Percentiles rank a stretch among this genome's conserved stretches.
Conservation (phyloP, 2,113 vertebrate species). For the Syngnathoides biaculeatus region DNA sequence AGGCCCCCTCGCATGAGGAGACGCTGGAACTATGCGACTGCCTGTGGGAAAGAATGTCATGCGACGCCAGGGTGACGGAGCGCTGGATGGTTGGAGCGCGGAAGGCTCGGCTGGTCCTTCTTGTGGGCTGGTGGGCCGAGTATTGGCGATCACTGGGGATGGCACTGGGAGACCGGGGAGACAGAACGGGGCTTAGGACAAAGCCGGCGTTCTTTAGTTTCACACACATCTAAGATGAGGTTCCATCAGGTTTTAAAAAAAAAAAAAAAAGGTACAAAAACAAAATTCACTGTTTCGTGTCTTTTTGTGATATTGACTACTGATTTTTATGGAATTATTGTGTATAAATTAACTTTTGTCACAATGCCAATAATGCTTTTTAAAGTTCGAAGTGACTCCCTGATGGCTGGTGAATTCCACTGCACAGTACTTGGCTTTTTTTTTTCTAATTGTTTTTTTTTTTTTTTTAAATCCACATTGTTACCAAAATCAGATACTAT, state of each 20-base stretch:
- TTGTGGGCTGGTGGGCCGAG: constrained; percentile 41
- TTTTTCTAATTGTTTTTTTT: too few relatives aligned
- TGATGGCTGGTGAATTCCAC: neutral
- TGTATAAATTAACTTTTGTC: neutral
- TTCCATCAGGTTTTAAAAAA: constrained; percentile 22
- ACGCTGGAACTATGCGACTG: constrained; percentile 81
- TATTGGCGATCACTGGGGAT: constrained; percentile 36
- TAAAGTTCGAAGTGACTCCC: neutral
- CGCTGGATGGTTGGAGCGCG: constrained; percentile 57
- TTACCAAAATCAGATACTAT: too few relatives aligned
- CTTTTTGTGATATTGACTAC: neutral
- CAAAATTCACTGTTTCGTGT: neutral
- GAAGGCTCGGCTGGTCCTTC: constrained; percentile 53
- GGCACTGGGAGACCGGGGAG: constrained; percentile 34
- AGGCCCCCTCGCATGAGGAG: constrained; percentile 78
- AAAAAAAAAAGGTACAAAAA: constrained; percentile 16
- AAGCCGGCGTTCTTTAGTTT: constrained; percentile 40
- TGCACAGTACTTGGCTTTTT: neutral
- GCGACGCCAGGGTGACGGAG: constrained; percentile 81
- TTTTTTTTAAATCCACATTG: too few relatives aligned
- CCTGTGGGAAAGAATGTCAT: constrained; percentile 84
- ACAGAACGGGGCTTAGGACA: constrained; percentile 29
- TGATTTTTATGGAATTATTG: neutral
- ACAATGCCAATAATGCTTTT: neutral
- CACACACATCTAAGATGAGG: constrained; percentile 18